Evolutionary conservation across 2,888 invertebrate genomes (phyloP), one percentile per base, ranked within the genome.

Genomic region (Drosophila ezoana): DNA sequence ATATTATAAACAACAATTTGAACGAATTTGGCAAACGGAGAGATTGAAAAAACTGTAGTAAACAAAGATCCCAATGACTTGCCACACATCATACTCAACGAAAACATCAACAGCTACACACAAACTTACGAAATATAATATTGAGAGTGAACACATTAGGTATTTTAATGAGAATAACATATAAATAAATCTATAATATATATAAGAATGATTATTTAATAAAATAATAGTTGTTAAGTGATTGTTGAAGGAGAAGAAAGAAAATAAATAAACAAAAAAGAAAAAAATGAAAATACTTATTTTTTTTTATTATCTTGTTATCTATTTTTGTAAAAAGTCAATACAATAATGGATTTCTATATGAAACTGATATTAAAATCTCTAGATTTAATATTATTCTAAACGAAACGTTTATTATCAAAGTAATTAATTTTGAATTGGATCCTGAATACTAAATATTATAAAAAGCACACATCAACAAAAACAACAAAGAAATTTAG

Each of bases 1-100:
- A 40, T 52, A 52, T 52, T 23, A 23, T 40, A 52, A 38, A 40
- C 51, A 18, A 13, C 20, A 13, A 8, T 35, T 48, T 48, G 20
- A 37, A 48, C 48, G 48, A 18, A 20, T 48, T 18, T 37, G 18
- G 48, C 48, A 48, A 48, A 37, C 35, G 48, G 48, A 20, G 48
- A 48, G 33, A 48, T 48, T 48, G 35, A 48, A 18, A 48, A 35
- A 48, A 48, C n/a, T 18, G 18, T 48, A 13, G 35, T 35, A 18
- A 18, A 35, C 16, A 48, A 48, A 48, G 20, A 48, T 1, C 35
- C 48, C 1, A 18, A 35, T 18, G 18, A 10, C 5, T 18, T 48
- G 35, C 5, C 16, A 5, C 35, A 48, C 4, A 48, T 48, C 9
- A 48, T 48, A 20, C 35, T 48, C 48, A 48, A 48, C 48, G 35